These are phyloP conservation scores for Hofmannophila pseudospretella DNA, from an alignment of 2,888 invertebrate species.

Conservation along the genomic window DNA sequence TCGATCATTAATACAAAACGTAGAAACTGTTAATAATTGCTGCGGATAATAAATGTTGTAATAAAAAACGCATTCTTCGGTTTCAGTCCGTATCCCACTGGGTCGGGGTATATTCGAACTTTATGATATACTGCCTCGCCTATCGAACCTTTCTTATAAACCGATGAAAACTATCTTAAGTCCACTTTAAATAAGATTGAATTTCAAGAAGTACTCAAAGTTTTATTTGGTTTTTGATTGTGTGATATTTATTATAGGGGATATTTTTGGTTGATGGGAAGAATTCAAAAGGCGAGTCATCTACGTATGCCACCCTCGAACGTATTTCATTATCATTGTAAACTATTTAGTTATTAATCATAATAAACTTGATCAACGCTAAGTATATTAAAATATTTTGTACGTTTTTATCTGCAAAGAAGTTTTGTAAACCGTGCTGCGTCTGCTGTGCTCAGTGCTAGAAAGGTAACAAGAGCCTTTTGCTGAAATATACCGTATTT, in stretches of 20 bases:
- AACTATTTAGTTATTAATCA: too few relatives aligned
- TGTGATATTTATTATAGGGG: slow-evolving; percentile 33
- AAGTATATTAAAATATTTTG: too few relatives aligned
- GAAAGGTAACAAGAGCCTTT: too few relatives aligned
- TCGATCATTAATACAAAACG: slow-evolving; percentile 60
- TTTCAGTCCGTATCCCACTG: slow-evolving; percentile 55
- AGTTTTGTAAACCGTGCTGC: too few relatives aligned
- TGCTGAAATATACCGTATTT: too few relatives aligned
- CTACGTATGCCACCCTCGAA: slow-evolving; percentile 50
- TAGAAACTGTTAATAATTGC: slow-evolving; percentile 61
- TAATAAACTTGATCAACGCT: too few relatives aligned
- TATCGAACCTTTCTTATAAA: not conserved
- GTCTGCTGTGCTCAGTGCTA: too few relatives aligned
- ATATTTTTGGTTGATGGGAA: slow-evolving; percentile 31
- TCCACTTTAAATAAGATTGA: slow-evolving; percentile 6
- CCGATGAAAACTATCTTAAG: slow-evolving; percentile 11
- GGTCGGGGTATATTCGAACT: slow-evolving; percentile 29
- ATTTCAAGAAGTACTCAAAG: slow-evolving; percentile 10
- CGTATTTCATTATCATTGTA: slow-evolving; percentile 41
- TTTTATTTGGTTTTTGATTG: slow-evolving; percentile 21
- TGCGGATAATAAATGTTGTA: slow-evolving; percentile 49
- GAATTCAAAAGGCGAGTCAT: slow-evolving; percentile 37
- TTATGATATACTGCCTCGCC: slow-evolving; percentile 4
- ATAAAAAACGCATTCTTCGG: slow-evolving; percentile 63
- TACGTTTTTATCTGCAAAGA: too few relatives aligned